phyloP scores from a whole-genome alignment of 2,888 invertebrate species.

The Phyllotreta striolata region DNA sequence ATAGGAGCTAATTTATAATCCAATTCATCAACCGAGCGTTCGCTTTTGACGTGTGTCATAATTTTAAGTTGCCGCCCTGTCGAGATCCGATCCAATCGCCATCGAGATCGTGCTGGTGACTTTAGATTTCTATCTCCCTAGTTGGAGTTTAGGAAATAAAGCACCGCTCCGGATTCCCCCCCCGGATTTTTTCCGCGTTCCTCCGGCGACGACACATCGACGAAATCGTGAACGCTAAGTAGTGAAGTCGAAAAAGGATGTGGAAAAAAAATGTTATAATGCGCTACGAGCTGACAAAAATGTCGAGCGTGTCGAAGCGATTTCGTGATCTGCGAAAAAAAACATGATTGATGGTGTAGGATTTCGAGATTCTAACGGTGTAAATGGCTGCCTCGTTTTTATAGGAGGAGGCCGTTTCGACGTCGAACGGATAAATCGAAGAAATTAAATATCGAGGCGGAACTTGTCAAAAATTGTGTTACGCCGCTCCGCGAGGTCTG shows the following conservation, averaged over 20 bases:
- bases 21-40: too few species aligned
- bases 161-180: too few species aligned
- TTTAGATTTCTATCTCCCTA: too few species aligned
- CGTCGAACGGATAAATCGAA: conserved; percentile 43
- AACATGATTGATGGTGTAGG: conserved; percentile 45
- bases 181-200: too few species aligned
- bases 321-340: conserved; percentile 40
- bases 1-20: too few species aligned
- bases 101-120: too few species aligned
- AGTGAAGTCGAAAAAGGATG: background rate
- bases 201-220: too few species aligned
- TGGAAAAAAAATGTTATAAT: background rate
- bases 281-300: conserved; percentile 15
- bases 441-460: conserved; percentile 49
- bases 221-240: too few species aligned
- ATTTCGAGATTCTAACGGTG: conserved; percentile 48
- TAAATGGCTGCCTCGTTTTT: conserved; percentile 42
- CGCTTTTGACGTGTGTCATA: too few species aligned
- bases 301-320: conserved; percentile 24
- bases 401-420: conserved; percentile 10
- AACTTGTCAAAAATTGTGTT: conserved; percentile 43
- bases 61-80: too few species aligned
- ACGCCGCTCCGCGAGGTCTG: conserved; percentile 23
- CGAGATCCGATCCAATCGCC: too few species aligned
- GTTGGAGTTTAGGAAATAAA: too few species aligned